phyloP scores from a whole-genome alignment of 2,797 vertebrate genomes.

The Sylvilagus floridanus region DNA sequence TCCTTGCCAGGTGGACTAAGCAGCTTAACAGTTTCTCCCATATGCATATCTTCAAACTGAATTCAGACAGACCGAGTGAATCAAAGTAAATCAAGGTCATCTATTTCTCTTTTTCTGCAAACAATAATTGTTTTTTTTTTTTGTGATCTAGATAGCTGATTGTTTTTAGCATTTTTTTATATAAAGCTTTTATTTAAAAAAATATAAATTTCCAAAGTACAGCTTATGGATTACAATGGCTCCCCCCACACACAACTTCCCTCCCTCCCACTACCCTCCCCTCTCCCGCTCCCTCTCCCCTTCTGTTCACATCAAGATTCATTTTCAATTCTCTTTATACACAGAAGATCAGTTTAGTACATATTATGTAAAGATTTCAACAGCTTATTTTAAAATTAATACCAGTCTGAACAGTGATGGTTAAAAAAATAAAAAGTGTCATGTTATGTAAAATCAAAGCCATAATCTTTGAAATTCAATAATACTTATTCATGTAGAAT shows the following conservation, averaged over 20 bases:
- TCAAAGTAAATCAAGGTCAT: conserved; percentile 57
- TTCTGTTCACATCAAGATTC: no score
- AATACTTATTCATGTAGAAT: conserved; percentile 12
- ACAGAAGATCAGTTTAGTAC: no score
- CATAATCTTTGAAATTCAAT: conserved; percentile 16
- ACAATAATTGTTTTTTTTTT: not conserved
- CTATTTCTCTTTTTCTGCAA: conserved; percentile 5
- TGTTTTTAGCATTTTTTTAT: no score
- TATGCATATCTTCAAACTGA: conserved; percentile 57
- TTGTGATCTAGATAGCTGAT: no score
- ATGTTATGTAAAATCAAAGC: conserved; percentile 12
- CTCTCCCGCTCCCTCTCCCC: no score
- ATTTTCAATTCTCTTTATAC: no score
- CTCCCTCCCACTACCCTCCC: no score
- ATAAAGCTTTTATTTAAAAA: no score
- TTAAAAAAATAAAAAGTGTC: conserved; percentile 35
- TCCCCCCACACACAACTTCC: no score
- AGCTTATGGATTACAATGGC: no score
- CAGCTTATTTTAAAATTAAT: not conserved
- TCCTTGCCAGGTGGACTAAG: conserved; percentile 56
- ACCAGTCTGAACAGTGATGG: not conserved
- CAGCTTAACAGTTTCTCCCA: conserved; percentile 45
- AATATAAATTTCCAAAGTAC: no score
- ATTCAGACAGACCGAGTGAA: not conserved
- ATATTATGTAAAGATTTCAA: no score